Evolutionary conservation across 2,888 invertebrate genomes (phyloP), one percentile per base, ranked within the genome.

Genomic region (Helicoverpa assulta): DNA sequence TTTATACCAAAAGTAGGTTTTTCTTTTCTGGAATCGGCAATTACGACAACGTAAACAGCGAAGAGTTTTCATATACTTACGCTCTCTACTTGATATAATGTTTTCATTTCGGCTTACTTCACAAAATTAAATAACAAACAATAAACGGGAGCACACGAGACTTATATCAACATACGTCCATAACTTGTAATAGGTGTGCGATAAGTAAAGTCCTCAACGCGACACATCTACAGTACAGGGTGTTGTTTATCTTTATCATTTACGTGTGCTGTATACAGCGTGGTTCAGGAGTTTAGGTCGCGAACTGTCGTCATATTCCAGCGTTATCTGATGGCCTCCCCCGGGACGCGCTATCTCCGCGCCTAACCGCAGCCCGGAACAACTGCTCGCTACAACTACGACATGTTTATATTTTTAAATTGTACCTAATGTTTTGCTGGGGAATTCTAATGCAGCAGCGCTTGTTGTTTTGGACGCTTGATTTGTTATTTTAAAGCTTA

Each of bases 221-320:
- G 40, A 40, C 75, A 67, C 67, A 77, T 83, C 68, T 73, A 56
- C 71, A 71, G 78, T 78, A 55, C 70, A 70, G 69, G 37, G 50
- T 55, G 47, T 55, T 72, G 72, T 76, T 86, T 84, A 84, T 86
- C 85, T 85, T 85, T 86, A 86, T 85, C 85, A 82, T 84, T 84
- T 82, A 78, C 73, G 78, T 76, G 78, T 74, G 37, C 37, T 37
- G 37, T 40, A 40, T 40, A 76, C 69, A 72, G 76, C 75, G 81
- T 73, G 78, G 74, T 80, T 81, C 80, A 67, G 81, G 78, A 82
- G 72, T 80, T 81, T 79, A 67, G 81, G 88, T 88, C 86, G 92
- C 89, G 88, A 93, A 93, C 91, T 93, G 94, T 94, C 93, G 92
- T 93, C 93, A 89, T 94, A 92, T 91, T 90, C 90, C 88, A 89